phyloP scores from a whole-genome alignment of 2,888 invertebrate species.

The Leucophenga montana region DNA sequence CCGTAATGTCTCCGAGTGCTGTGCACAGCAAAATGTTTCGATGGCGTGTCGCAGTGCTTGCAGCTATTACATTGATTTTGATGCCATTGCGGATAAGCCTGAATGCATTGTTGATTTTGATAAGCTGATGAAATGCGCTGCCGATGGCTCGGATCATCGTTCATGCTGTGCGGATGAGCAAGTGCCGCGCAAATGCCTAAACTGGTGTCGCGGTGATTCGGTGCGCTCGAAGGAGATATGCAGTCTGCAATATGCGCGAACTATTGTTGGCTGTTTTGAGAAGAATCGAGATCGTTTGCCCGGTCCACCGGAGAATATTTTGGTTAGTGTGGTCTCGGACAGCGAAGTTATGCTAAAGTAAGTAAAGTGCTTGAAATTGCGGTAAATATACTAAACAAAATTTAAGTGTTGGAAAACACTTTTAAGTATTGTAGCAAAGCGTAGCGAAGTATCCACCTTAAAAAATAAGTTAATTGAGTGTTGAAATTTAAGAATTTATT shows the following conservation, averaged over 20 bases:
- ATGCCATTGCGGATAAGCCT: constrained; percentile 85
- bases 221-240: constrained; percentile 79
- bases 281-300: constrained; percentile 85
- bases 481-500: no score
- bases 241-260: constrained; percentile 81
- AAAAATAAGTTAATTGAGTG: no score
- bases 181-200: constrained; percentile 86
- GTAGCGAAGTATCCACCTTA: no score
- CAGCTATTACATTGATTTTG: constrained; percentile 87
- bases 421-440: no score
- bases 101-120: constrained; percentile 88
- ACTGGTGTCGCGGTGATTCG: constrained; percentile 87
- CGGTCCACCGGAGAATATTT: constrained; percentile 83
- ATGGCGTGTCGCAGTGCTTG: constrained; percentile 87
- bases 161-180: constrained; percentile 87
- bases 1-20: constrained; percentile 85
- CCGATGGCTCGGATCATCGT: constrained; percentile 87
- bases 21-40: constrained; percentile 85
- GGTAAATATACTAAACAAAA: no score
- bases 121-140: constrained; percentile 89
- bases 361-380: constrained; percentile 45
- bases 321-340: constrained; percentile 76
- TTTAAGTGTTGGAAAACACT: not conserved
- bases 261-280: constrained; percentile 87
- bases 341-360: constrained; percentile 76